Percentiles rank a stretch among this genome's conserved stretches.
Conservation (phyloP, 2,113 vertebrate species). For the Pleuronectes platessa region DNA sequence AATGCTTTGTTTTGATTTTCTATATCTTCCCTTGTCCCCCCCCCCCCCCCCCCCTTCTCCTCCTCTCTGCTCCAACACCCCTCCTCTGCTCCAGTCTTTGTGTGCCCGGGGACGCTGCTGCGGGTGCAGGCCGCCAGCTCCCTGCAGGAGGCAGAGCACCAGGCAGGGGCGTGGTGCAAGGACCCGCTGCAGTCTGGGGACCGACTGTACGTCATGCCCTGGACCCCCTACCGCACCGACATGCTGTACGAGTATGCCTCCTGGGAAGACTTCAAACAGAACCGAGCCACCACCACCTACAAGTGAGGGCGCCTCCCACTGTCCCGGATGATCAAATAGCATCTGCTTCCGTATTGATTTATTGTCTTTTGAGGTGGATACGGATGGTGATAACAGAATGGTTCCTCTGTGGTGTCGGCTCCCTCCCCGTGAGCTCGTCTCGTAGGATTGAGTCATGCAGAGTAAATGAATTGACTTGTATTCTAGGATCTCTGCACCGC, state of each 20-base stretch:
- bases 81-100: conserved; percentile 87
- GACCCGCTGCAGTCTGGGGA: conserved; percentile 95
- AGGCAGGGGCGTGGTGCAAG: conserved; percentile 95
- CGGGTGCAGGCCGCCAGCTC: conserved; percentile 89
- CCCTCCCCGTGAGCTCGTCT: conserved; percentile 31
- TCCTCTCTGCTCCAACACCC: conserved; percentile 36
- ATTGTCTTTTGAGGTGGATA: conserved; percentile 58
- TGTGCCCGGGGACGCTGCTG: conserved; percentile 92
- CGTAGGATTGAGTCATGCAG: conserved; percentile 34
- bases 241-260: conserved; percentile 93
- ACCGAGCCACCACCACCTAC: conserved; percentile 91
- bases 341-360: conserved; percentile 66
- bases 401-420: conserved; percentile 42
- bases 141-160: conserved; percentile 91
- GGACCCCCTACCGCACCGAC: conserved; percentile 95
- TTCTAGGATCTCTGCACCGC: background rate
- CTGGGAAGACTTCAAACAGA: conserved; percentile 91
- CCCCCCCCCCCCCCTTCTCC: conserved; percentile 4
- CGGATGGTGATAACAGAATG: conserved; percentile 39
- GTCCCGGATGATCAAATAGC: conserved; percentile 68
- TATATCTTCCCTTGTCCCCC: conserved; percentile 22
- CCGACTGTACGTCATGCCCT: conserved; percentile 95
- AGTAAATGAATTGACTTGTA: conserved; percentile 33
- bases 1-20: conserved; percentile 62
- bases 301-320: conserved; percentile 79